Percentiles rank a stretch among this genome's conserved stretches.
Evolutionary conservation across 1,140 invertebrate genomes (phyloP).

Genomic region (Ylistrum balloti): DNA sequence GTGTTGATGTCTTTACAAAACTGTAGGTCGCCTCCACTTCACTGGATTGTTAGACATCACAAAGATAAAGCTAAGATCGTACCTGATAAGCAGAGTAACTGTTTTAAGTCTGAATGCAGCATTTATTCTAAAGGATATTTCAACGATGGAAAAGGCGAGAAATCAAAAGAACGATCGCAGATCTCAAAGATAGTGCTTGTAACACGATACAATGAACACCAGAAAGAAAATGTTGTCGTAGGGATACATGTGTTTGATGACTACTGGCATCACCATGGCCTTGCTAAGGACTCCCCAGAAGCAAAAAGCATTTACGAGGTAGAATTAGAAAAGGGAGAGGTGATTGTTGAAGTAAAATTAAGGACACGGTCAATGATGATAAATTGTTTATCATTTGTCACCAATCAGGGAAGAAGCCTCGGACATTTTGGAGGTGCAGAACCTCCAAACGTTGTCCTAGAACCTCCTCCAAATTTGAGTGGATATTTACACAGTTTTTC

Average conservation of each 20-base stretch:
- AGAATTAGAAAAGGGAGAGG: not conserved
- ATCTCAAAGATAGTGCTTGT: not conserved
- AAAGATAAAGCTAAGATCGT: not conserved
- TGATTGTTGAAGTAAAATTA: not conserved
- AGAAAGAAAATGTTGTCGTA: not conserved
- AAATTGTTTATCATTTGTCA: not conserved
- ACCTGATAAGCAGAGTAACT: not conserved
- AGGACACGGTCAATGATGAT: not conserved
- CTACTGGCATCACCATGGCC: not conserved
- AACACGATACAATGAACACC: not conserved
- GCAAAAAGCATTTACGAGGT: not conserved
- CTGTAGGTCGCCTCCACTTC: not conserved
- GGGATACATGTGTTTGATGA: not conserved
- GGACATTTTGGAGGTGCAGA: not conserved
- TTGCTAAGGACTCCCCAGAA: not conserved
- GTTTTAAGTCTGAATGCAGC: not conserved
- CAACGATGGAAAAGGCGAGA: not conserved
- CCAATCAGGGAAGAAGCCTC: not conserved
- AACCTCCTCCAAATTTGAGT: not conserved
- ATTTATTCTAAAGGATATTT: not conserved
- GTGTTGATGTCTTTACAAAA: not conserved
- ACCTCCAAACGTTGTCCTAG: not conserved
- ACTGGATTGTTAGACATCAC: not conserved
- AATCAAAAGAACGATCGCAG: not conserved
- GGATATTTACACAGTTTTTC: slow-evolving; percentile 2